Evolutionary conservation across 2,113 vertebrate genomes (phyloP).

Genomic region (Myanophis thanlyinensis): DNA sequence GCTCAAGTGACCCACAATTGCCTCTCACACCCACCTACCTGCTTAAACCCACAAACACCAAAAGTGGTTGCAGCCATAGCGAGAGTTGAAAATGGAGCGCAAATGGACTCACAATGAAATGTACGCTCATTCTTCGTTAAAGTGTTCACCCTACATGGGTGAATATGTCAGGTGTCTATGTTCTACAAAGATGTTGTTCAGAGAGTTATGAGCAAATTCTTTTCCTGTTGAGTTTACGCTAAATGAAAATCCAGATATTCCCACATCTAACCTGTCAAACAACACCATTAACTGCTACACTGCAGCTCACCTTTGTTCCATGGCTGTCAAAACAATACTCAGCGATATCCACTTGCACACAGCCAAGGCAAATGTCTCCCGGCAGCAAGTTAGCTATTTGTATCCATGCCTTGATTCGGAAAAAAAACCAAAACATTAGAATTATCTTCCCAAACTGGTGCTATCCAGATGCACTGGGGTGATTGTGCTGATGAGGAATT

Average conservation of each 20-base stretch:
- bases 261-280: not conserved
- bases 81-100: not conserved
- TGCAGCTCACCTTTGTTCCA: not conserved
- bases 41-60: not conserved
- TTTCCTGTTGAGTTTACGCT: not conserved
- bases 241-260: not conserved
- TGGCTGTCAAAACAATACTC: not conserved
- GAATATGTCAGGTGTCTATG: not conserved
- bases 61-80: not conserved
- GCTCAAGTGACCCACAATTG: not conserved
- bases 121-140: not conserved
- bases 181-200: not conserved
- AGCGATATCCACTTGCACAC: not conserved
- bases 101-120: not conserved
- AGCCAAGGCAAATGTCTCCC: not conserved
- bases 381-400: not conserved
- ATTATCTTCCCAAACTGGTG: not conserved
- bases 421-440: not conserved
- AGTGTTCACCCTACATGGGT: not conserved
- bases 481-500: not conserved
- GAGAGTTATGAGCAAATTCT: not conserved
- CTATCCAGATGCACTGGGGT: not conserved
- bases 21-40: not conserved
- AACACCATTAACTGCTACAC: not conserved
- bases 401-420: not conserved